Evolutionary conservation across 2,888 invertebrate genomes (phyloP), one percentile per base, ranked within the genome.

Genomic region (Balanococcus diminutus): DNA sequence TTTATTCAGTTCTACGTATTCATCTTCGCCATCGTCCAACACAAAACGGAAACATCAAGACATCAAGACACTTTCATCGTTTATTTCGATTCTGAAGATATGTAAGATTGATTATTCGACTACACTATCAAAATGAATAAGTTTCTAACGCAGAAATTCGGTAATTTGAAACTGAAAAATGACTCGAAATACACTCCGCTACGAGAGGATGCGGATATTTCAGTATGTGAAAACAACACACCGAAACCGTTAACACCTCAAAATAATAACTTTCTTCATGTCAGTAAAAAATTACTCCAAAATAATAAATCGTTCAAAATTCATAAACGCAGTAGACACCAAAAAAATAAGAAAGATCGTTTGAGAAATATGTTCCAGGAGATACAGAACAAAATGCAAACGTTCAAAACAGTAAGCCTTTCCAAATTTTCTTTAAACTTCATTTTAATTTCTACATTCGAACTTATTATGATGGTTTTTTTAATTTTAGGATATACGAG

Each of bases 321-420:
- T 8, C 25, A 56, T 32, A 83, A 56, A 32, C 46, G 56, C 56
- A 51, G 25, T 61, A 51, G 51, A 19, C n/a, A 28, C 9, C 46
- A 42, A 19, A 83, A 61, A 19, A 56, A 28, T 56, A 83, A 83
- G 19, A 32, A 51, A 11, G 32, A 22, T 51, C 51, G 56, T 56
- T 9, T 56, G 9, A 51, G 83, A 61, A 83, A 51, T 32, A n/a
- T 83, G 61, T 83, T 83, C 11, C 51, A 83, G 14, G 56, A 51
- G 11, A 16, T 83, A 28, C 83, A 83, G 46, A 83, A 83, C 28
- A 83, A 83, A 56, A 32, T 83, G 83, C 83, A 83, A 16, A 19
- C 83, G 9, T 32, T 46, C 8, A 56, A 46, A 32, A 31, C 39
- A 6, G 83, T 83, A 31, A 83, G 28, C n/a, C n/a, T n/a, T n/a